Evolutionary conservation across 2,797 vertebrate genomes (phyloP), one percentile per base, ranked within the genome.

Genomic region (Semaprochilodus insignis): DNA sequence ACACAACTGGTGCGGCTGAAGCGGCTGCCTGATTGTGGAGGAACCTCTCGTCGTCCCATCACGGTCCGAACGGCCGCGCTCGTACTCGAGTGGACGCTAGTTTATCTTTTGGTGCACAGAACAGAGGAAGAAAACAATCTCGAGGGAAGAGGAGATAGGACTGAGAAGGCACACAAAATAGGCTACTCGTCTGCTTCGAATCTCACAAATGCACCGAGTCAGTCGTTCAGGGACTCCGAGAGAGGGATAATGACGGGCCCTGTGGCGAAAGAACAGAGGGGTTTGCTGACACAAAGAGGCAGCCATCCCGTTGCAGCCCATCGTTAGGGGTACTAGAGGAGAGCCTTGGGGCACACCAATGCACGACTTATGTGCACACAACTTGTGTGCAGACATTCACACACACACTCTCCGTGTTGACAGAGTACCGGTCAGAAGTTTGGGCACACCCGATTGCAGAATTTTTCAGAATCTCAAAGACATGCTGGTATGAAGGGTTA

Each of bases 151-250:
- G 83, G 81, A 85, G 85, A 85, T 81, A 82, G 88, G 86, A 88
- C 89, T 89, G 89, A 89, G 92, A 95, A 96, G 94, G 95, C 94
- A 96, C 94, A 93, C 92, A 92, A 92, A 91, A 93, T 88, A 90
- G 93, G 93, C 92, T 91, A 91, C 91, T 93, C 89, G 88, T 90
- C 90, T 87, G 85, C 90, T 83, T 92, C 83, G 85, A 86, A 78
- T 79, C 66, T 83, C 69, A 62, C 74, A 80, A 83, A 78, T 70
- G 60, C 67, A 83, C 79, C 73, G 25, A 69, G 60, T 74, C 67
- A 25, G 67, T 87, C 89, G 85, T 85, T 86, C 88, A 83, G 83
- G 83, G 82, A 88, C 65, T 78, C 67, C 0, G 60, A 83, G 74
- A 90, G 85, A 83, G 81, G 83, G 57, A 74, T 86, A 78, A 87